Evolutionary conservation across 2,888 invertebrate genomes (phyloP).

Genomic region (Hesperia comma): DNA sequence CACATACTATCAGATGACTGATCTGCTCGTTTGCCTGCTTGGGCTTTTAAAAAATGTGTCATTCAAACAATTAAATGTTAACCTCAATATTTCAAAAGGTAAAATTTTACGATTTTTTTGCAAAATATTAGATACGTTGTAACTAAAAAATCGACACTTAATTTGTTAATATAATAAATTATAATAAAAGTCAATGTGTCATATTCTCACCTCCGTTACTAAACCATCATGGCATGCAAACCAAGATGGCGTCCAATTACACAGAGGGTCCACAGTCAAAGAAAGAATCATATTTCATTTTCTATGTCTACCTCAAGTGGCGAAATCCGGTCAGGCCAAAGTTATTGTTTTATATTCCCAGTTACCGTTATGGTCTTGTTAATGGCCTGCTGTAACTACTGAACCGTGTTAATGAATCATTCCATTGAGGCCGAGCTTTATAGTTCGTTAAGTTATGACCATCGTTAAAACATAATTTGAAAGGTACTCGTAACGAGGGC

Average conservation of each 20-base stretch:
- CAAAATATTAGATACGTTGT: too few relatives aligned
- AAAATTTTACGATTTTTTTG: too few relatives aligned
- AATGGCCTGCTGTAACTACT: conserved; percentile 53
- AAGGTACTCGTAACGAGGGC: conserved; percentile 30
- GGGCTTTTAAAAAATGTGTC: too few relatives aligned
- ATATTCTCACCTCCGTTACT: too few relatives aligned
- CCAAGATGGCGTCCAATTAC: conserved; percentile 2
- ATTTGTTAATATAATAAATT: too few relatives aligned
- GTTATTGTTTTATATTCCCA: conserved; percentile 34
- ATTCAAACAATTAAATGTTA: too few relatives aligned
- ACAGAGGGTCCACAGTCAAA: not conserved
- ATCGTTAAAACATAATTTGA: conserved; percentile 50
- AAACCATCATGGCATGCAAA: not conserved
- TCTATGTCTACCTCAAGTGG: conserved; percentile 20
- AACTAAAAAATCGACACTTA: too few relatives aligned
- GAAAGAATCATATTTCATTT: conserved; percentile 32
- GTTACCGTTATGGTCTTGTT: conserved; percentile 45
- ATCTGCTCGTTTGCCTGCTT: too few relatives aligned
- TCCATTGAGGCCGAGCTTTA: conserved; percentile 48
- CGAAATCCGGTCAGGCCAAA: conserved; percentile 21
- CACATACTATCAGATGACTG: too few relatives aligned
- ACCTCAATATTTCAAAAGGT: too few relatives aligned
- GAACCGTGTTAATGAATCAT: conserved; percentile 54
- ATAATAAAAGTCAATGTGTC: too few relatives aligned
- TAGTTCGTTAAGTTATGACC: conserved; percentile 53